Evolutionary conservation across 2,113 vertebrate species (phyloP).

Genomic region (Porphyrio hochstetteri): DNA sequence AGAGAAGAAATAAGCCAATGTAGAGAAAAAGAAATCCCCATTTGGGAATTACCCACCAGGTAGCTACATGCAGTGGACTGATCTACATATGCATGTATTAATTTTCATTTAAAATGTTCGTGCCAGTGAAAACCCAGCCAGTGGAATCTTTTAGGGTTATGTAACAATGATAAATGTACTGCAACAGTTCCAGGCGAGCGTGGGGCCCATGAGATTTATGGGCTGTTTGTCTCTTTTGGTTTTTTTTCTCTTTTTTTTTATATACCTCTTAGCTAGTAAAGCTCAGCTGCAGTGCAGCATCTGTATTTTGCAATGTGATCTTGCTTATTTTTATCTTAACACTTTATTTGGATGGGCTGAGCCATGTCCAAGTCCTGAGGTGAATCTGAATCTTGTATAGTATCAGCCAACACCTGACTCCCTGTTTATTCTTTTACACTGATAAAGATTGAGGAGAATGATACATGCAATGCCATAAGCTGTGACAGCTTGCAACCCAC

Average conservation of each 20-base stretch:
- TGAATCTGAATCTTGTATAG: neutral
- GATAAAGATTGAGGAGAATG: neutral
- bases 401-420: neutral
- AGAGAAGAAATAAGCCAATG: neutral
- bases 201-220: neutral
- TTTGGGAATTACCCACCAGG: slow-evolving; percentile 1
- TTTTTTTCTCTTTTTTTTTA: neutral
- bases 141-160: neutral
- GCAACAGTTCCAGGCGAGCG: neutral
- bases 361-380: neutral
- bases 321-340: neutral
- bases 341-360: neutral
- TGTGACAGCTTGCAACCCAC: neutral
- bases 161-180: slow-evolving; percentile 45
- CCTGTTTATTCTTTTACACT: neutral
- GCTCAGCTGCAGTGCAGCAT: neutral
- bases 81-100: neutral
- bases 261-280: neutral
- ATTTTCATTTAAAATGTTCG: neutral
- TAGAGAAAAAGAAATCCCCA: slow-evolving; percentile 6
- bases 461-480: neutral
- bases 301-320: neutral
- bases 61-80: neutral
- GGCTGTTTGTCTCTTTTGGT: neutral
- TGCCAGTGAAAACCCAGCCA: neutral